Conservation (phyloP, 2,113 vertebrate species). For the Scolopax mira region DNA sequence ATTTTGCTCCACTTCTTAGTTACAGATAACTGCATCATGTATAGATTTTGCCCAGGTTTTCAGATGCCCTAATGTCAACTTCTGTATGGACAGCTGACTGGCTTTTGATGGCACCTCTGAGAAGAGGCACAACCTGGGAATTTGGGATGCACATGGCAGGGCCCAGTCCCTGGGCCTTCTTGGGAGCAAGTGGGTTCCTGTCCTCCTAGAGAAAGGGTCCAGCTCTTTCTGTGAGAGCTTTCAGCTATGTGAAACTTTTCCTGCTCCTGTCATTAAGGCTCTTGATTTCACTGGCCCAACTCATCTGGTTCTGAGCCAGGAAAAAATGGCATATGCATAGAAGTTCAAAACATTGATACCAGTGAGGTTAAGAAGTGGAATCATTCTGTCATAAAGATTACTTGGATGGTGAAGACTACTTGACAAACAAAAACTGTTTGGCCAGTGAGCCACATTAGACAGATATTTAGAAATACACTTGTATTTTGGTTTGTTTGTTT, state of each 20-base stretch:
- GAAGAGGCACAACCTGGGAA: background rate
- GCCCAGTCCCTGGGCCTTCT: background rate
- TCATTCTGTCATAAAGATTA: background rate
- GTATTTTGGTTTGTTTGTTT: background rate
- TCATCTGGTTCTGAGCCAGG: background rate
- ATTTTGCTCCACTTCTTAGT: background rate
- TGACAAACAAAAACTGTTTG: background rate
- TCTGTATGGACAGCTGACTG: rapidly evolving
- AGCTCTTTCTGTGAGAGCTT: background rate
- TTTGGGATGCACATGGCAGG: background rate
- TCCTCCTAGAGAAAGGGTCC: background rate
- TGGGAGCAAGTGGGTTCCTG: rapidly evolving
- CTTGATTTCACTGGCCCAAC: background rate
- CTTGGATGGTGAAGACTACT: background rate
- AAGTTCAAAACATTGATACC: background rate
- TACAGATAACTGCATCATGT: background rate
- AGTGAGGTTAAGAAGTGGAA: background rate
- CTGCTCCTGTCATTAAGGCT: background rate
- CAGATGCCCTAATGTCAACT: background rate
- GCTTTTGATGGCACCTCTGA: background rate
- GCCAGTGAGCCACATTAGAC: background rate
- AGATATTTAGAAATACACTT: background rate
- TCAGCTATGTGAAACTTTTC: background rate
- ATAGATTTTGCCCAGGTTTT: background rate
- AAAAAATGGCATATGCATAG: background rate